A percentile compares a stretch with the other conserved stretches of the same genome.
Evolutionary conservation across 2,888 invertebrate species (phyloP).

Genomic region (Drosophila silvestris): DNA sequence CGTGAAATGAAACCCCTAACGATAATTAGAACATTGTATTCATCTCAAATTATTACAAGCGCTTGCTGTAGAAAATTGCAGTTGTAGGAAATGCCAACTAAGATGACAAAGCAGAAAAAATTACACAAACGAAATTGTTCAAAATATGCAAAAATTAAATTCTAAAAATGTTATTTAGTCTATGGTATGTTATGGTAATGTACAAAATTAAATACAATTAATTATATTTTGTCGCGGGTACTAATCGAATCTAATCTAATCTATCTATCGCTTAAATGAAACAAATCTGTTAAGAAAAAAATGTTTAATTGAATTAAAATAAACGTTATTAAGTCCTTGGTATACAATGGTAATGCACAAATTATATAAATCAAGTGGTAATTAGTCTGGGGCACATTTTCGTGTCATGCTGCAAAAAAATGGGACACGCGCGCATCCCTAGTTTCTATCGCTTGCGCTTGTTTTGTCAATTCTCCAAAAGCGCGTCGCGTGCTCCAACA

Average conservation of each 20-base stretch:
- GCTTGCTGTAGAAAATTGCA: not conserved
- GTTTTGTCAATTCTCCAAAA: slow-evolving; percentile 78
- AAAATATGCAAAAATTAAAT: not conserved
- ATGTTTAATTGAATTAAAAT: not conserved
- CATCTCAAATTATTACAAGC: not conserved
- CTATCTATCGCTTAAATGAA: not conserved
- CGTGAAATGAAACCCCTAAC: not conserved
- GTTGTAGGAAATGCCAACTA: not conserved
- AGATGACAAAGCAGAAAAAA: not conserved
- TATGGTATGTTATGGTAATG: not conserved
- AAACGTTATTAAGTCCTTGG: not conserved
- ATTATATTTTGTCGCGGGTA: not conserved
- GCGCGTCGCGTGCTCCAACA: slow-evolving; percentile 72
- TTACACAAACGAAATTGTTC: not conserved
- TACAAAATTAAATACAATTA: not conserved
- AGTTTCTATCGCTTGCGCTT: slow-evolving; percentile 62
- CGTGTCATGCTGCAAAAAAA: not conserved
- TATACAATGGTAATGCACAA: not conserved
- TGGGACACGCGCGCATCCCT: slow-evolving; percentile 4
- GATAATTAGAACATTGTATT: not conserved
- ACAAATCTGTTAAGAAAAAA: not conserved
- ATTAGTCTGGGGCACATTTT: not conserved
- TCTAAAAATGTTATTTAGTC: not conserved
- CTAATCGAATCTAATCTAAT: not conserved
- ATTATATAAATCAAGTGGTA: not conserved